Evolutionary conservation across 64 coral and sea anemone species (phyloP), one percentile per base, ranked within the genome.

Genomic region (Montipora foliosa): DNA sequence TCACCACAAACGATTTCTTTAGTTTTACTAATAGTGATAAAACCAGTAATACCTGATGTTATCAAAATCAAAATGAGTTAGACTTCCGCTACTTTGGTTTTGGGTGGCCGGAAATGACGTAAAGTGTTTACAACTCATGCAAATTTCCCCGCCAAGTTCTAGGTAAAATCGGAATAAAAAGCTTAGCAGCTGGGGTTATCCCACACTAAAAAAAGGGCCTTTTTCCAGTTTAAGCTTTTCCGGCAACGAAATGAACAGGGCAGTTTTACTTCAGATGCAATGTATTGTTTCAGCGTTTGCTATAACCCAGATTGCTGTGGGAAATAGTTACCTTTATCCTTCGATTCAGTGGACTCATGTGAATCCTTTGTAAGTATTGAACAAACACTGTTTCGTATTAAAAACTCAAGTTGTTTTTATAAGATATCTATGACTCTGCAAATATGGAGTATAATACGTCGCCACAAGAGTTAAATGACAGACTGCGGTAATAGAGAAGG

Each of bases 341-440:
- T 92, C 90, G 9, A 77, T 92, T 17, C 90, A 92, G 44, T 92
- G 90, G 90, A 92, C 80, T 6, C 52, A 49, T 1, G 17, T 19
- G 8, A 92, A 92, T 11, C 90, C 90, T 21, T 4, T 77, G 90
- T 92, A 85, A 92, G 90, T 92, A 85, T 17, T 17, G 2, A 2
- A 37, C 37, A 37, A 37, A 37, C 37, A 37, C 0, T 37, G 37
- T 37, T 37, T 37, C 37, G 37, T 37, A 37, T 1, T 2, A 2
- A 37, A 37, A 37, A 37, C 37, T 37, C 37, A 37, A 37, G 37
- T 37, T 37, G 37, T 37, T 37, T 37, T 37, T 37, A 37, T 37
- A 37, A 37, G 37, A 37, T 37, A 37, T 37, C 37, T 37, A 37
- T 37, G 37, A 37, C 37, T 37, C 37, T 37, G 37, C 37, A 37